These are phyloP conservation scores for Anolis carolinensis DNA, from an alignment of 2,113 vertebrate genomes.

Conservation along the genomic window DNA sequence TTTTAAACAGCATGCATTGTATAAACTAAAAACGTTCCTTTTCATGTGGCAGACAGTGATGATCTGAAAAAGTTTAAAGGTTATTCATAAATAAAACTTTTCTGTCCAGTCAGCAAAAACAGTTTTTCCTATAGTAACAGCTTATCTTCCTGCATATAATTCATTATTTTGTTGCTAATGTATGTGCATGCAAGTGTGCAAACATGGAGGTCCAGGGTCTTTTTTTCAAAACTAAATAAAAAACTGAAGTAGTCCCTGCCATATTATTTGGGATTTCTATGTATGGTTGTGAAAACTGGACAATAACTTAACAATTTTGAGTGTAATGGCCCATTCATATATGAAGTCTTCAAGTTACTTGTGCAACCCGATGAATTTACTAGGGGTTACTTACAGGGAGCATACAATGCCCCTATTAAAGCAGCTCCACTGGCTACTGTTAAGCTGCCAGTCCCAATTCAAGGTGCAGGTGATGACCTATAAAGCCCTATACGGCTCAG, in stretches of 20 bases:
- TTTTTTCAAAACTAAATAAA: neutral
- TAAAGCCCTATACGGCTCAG: no score
- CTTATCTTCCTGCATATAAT: neutral
- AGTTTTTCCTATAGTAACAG: neutral
- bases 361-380: no score
- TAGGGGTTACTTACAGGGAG: no score
- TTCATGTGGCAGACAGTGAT: neutral
- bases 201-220: neutral
- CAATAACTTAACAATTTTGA: neutral
- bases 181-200: neutral
- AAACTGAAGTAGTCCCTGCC: neutral
- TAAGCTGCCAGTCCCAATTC: no score
- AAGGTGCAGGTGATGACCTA: no score
- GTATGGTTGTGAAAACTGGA: neutral
- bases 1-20: constrained; percentile 35
- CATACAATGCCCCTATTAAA: no score
- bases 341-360: neutral
- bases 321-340: neutral
- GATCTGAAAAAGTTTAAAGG: constrained; percentile 25
- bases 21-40: constrained; percentile 17
- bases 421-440: no score
- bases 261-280: no score
- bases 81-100: neutral
- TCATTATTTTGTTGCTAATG: neutral
- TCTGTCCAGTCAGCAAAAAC: constrained; percentile 8